A percentile compares a stretch with the other conserved stretches of the same genome.
Evolutionary conservation across 2,888 invertebrate genomes (phyloP).

Genomic region (Platycnemis pennipes): DNA sequence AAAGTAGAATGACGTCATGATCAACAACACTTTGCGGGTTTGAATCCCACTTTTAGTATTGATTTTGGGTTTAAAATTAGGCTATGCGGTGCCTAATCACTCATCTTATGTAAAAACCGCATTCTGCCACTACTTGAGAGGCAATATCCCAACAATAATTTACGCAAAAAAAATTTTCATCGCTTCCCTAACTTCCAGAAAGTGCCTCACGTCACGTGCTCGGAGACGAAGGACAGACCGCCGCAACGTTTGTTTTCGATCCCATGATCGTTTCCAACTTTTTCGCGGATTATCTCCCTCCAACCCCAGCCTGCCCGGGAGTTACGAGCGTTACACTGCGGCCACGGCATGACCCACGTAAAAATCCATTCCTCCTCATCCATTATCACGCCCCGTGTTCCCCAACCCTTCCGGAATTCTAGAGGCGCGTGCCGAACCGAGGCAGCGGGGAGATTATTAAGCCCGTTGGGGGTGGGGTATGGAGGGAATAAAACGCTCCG

Average conservation of each 20-base stretch:
- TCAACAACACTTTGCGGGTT: no score
- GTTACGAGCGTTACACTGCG: background rate
- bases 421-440: background rate
- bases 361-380: background rate
- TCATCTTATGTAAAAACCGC: no score
- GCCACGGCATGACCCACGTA: background rate
- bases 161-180: no score
- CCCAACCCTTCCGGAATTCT: background rate
- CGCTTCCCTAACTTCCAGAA: no score
- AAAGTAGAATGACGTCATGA: no score
- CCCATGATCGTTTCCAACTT: background rate
- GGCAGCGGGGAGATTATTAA: background rate
- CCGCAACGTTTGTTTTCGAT: background rate
- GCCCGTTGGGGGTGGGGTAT: background rate
- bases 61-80: no score
- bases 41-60: no score
- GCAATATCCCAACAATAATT: no score
- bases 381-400: background rate
- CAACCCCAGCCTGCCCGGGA: background rate
- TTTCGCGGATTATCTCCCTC: background rate
- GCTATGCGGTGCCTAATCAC: no score
- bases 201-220: no score
- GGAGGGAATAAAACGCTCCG: background rate
- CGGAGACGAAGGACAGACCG: no score
- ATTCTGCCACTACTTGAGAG: no score